Conservation (phyloP, 2,797 vertebrate genomes). For the Cuniculus paca region DNA sequence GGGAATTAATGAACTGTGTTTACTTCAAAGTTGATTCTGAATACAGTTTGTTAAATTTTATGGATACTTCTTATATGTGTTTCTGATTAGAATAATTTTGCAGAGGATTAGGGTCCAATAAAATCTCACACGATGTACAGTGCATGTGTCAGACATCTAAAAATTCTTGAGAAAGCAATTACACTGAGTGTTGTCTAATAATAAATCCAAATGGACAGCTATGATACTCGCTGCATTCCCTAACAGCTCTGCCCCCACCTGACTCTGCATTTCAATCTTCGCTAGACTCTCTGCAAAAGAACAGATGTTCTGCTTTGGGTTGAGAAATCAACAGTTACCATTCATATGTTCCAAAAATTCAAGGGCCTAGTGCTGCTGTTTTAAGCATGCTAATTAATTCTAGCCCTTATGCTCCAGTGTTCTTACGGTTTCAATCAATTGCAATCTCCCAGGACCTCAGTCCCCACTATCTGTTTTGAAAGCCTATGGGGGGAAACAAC, state of each 20-base stretch:
- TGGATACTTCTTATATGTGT: neutral
- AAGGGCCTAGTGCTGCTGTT: slow-evolving; percentile 81
- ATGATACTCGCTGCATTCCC: slow-evolving; percentile 21
- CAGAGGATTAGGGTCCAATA: slow-evolving; percentile 66
- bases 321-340: slow-evolving; percentile 84
- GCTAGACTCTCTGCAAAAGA: slow-evolving; percentile 74
- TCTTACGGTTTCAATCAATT: slow-evolving; percentile 70
- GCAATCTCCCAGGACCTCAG: slow-evolving; percentile 57
- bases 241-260: slow-evolving; percentile 72
- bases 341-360: slow-evolving; percentile 82
- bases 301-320: slow-evolving; percentile 85
- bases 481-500: neutral
- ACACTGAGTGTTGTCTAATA: slow-evolving; percentile 76
- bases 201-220: slow-evolving; percentile 80
- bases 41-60: slow-evolving; percentile 45
- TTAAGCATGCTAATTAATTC: slow-evolving; percentile 84
- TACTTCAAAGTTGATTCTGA: slow-evolving; percentile 67
- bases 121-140: slow-evolving; percentile 63
- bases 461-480: slow-evolving; percentile 50
- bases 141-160: slow-evolving; percentile 79
- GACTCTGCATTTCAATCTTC: slow-evolving; percentile 69
- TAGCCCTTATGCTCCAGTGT: slow-evolving; percentile 78
- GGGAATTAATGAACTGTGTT: slow-evolving; percentile 30
- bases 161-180: slow-evolving; percentile 83
- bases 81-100: slow-evolving; percentile 63